A percentile compares a stretch with the other conserved stretches of the same genome.
Conservation (phyloP, 1,140 invertebrate genomes). For the Augochlora pura region DNA sequence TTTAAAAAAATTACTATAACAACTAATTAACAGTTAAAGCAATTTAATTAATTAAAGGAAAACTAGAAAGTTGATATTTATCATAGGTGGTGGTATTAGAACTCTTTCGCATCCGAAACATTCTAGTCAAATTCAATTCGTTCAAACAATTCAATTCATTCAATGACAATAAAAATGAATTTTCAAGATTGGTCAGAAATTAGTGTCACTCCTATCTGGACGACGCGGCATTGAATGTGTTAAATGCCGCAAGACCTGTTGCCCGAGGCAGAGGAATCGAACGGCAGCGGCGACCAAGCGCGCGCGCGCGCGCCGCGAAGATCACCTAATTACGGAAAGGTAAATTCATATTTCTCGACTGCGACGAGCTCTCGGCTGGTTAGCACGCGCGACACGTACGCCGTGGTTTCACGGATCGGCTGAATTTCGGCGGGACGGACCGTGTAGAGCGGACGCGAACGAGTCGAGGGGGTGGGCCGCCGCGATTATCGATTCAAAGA, state of each 20-base stretch:
- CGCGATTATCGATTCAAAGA: constrained; percentile 1
- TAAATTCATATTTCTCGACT: constrained; percentile 25
- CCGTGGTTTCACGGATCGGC: constrained; percentile 10
- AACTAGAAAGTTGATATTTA: too few relatives aligned
- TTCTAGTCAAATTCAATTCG: too few relatives aligned
- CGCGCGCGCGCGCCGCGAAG: background rate
- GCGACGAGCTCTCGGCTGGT: background rate
- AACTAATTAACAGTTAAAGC: too few relatives aligned
- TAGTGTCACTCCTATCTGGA: too few relatives aligned
- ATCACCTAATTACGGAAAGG: constrained; percentile 11
- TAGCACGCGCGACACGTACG: background rate
- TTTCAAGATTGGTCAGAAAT: constrained; percentile 7
- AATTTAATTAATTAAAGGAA: too few relatives aligned
- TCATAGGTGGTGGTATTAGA: too few relatives aligned
- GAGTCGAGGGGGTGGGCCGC: too few relatives aligned
- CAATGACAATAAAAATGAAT: background rate
- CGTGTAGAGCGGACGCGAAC: background rate
- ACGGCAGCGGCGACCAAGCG: constrained; percentile 4
- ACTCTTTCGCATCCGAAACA: too few relatives aligned
- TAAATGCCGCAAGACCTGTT: constrained; percentile 24
- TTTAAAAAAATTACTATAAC: too few relatives aligned
- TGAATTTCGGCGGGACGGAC: background rate
- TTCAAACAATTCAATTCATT: too few relatives aligned
- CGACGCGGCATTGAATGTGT: constrained; percentile 7
- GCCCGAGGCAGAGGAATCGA: background rate